Evolutionary conservation across 2,113 vertebrate species (phyloP), one percentile per base, ranked within the genome.

Genomic region (Coryphaenoides rupestris): DNA sequence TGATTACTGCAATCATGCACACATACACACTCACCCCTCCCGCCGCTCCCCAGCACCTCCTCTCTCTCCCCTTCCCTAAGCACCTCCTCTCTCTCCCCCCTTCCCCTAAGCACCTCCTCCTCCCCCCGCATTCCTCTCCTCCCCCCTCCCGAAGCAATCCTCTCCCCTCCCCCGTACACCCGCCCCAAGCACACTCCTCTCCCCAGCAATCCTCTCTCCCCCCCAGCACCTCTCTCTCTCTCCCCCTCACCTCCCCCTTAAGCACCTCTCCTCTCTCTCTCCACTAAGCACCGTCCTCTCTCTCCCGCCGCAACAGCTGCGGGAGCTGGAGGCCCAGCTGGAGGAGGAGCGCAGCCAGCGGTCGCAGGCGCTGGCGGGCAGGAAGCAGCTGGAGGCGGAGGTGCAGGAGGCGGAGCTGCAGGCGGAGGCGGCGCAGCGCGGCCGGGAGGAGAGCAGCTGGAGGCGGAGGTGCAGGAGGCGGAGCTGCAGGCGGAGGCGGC

Each of bases 321-420:
- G 89, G 59, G 94, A 95, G 45, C 76, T 94, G 16, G 94, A 95
- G 81, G 77, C 91, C 26, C 92, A 94, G 66, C 70, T 95, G 61
- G 94, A 95, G 17, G 93, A 94, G 59, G 94, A 96, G 69, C 87
- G 90, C 60, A 94, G 88, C 69, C 94, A 96, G 80, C 86, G 94
- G 2, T 87, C 92, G 21, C 87, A 93, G 84, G 88, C 92, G 0
- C 50, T 90, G 49, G 80, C 92, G 0, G 80, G 89, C 60, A 93
- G 92, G 75, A 94, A 95, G 83, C 93, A 94, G 77, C 80, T 95
- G 74, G 94, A 96, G 69, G 86, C 85, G 0, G 94, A 95, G 60
- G 90, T 96, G 62, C 92, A 95, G 77, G 93, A 96, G 19, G 66
- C 91, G 1, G 89, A 92, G 81, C 80, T 89, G 1, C 94, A 95